Evolutionary conservation across 2,888 invertebrate species (phyloP).

Genomic region (Pomacea canaliculata): DNA sequence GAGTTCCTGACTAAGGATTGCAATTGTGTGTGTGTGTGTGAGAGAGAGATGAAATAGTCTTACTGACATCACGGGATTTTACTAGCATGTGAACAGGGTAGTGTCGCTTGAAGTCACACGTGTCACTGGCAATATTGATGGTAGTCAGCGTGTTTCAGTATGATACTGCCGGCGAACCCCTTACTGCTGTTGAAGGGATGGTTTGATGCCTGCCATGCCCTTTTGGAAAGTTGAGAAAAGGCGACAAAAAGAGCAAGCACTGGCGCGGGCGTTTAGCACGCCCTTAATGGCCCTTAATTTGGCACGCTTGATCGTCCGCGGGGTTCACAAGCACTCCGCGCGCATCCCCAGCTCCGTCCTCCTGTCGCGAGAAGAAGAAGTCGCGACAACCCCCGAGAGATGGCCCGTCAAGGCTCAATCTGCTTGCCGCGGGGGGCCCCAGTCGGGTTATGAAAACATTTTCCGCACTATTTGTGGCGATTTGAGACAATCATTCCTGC

Average conservation of each 20-base stretch:
- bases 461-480: constrained; percentile 37
- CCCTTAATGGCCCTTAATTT: constrained; percentile 38
- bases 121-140: no score
- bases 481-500: constrained; percentile 28
- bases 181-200: background rate
- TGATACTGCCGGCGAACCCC: no score
- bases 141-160: no score
- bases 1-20: background rate
- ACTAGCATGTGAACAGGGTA: no score
- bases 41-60: no score
- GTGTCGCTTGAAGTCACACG: no score
- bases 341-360: background rate
- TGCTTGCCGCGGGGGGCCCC: constrained; percentile 16
- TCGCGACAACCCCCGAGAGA: constrained; percentile 20
- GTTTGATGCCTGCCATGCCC: background rate
- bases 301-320: constrained; percentile 32
- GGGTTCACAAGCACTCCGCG: background rate
- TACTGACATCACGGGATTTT: no score
- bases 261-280: constrained; percentile 18
- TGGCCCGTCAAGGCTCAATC: constrained; percentile 21
- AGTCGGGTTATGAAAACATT: constrained; percentile 34
- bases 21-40: no score
- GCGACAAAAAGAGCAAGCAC: constrained; percentile 17
- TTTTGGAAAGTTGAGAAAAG: background rate
- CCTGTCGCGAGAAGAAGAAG: background rate